Conservation (phyloP, 2,113 vertebrate genomes). For the Mixornis gularis region DNA sequence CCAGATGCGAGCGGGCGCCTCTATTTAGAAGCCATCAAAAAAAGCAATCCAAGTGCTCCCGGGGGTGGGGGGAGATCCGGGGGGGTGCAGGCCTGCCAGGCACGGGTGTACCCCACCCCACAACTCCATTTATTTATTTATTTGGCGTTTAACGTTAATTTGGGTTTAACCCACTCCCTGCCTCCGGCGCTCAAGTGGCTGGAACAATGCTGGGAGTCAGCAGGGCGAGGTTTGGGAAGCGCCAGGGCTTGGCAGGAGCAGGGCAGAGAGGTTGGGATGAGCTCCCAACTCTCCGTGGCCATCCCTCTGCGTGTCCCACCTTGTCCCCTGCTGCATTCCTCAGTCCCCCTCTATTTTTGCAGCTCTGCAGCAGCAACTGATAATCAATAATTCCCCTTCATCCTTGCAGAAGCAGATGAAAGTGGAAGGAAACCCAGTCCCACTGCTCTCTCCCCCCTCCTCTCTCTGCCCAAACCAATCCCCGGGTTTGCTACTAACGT, state of each 20-base stretch:
- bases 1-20: conserved; percentile 61
- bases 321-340: not conserved
- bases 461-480: not conserved
- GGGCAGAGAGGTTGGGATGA: not conserved
- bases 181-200: not conserved
- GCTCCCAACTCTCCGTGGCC: not conserved
- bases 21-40: conserved; percentile 66
- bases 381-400: not conserved
- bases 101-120: not conserved
- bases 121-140: not conserved
- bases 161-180: conserved; percentile 36
- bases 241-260: fast-evolving
- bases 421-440: not conserved
- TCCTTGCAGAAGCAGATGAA: not conserved
- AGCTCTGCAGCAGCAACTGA: not conserved
- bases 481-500: not conserved
- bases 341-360: not conserved
- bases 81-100: not conserved
- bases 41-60: conserved; percentile 41
- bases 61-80: not conserved
- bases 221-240: not conserved
- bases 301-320: not conserved
- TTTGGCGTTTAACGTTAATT: not conserved
- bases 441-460: not conserved
- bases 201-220: not conserved